phyloP scores from a whole-genome alignment of 2,888 invertebrate genomes.

The Tortricodes alternella region DNA sequence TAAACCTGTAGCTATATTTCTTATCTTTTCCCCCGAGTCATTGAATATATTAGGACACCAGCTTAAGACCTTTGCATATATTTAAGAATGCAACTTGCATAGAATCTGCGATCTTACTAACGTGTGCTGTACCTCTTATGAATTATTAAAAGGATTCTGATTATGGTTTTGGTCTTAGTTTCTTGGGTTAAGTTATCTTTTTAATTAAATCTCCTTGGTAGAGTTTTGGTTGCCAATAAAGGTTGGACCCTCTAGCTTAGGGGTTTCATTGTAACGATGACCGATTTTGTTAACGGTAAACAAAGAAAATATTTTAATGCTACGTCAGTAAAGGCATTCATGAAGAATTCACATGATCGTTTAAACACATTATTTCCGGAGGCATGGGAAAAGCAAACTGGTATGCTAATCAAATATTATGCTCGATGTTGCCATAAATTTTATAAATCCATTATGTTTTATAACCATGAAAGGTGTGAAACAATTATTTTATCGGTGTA shows the following conservation, averaged over 20 bases:
- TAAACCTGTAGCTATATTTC: conserved; percentile 12
- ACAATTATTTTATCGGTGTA: not conserved
- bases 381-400: conserved; percentile 18
- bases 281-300: not conserved
- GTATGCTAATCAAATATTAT: conserved; percentile 21
- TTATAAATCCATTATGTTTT: conserved; percentile 12
- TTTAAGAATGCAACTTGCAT: conserved; percentile 35
- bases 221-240: not conserved
- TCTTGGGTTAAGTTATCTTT: conserved; percentile 18
- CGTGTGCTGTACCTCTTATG: conserved; percentile 35
- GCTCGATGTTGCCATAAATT: conserved; percentile 20
- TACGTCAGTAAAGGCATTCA: not conserved
- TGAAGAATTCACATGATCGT: conserved; percentile 20
- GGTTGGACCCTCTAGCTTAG: not conserved
- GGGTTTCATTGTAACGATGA: not conserved
- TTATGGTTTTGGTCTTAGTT: conserved; percentile 28
- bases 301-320: conserved; percentile 1
- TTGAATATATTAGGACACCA: conserved; percentile 29
- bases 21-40: conserved; percentile 27
- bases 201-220: conserved; percentile 12
- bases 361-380: conserved; percentile 21
- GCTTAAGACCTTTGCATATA: conserved; percentile 35
- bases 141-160: conserved; percentile 39
- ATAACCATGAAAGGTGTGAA: conserved; percentile 25
- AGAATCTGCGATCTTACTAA: conserved; percentile 36